Base-by-base conservation (phyloP, 2,888 invertebrate species). In the Xestoiulus laeticollis region DNA sequence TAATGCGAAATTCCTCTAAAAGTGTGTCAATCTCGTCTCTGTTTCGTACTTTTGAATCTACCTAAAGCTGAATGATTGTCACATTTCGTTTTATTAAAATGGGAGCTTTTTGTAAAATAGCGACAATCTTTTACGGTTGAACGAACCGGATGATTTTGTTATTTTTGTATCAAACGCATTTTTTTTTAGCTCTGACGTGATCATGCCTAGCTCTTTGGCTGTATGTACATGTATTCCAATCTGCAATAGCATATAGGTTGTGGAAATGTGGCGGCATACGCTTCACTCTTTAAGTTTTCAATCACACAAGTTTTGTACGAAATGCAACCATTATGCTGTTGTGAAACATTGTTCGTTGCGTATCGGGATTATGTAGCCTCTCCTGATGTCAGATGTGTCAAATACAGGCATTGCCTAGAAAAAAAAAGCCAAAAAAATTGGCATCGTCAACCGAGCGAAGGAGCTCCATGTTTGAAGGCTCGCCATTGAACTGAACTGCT, bases 61-160 rank as follows among this genome's bases (percentile, higher is more conserved):
- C 68, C 68, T 68, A 68, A 68, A 68, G 68, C 68, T 22, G 68
- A 68, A 68, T 68, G 68, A 68, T 68, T 68, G 68, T 68, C 68
- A 68, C 68, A 68, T 68, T 68, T 68, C 68, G 68, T 68, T 68
- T 68, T 68, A 68, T 68, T 68, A 68, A 68, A 68, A 68, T 68
- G 68, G 68, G 68, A n/a, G 22, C 68, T 68, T 68, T 68, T 68
- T 68, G 68, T 68, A 68, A 68, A 68, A n/a, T 68, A 68, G 68
- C 68, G 68, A 68, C 68, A 68, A 68, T 68, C 68, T 68, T 68
- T 68, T 26, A 68, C 68, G 68, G 68, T 68, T 68, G 68, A 68
- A 68, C 68, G 68, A 68, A 68, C 68, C 68, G 68, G 26, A 68
- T 68, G 68, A 68, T 68, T 68, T 68, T 68, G 68, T 68, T 68